Percentiles rank a stretch among this genome's conserved stretches.
Evolutionary conservation across 2,113 vertebrate species (phyloP).

Genomic region (Vicugna pacos): DNA sequence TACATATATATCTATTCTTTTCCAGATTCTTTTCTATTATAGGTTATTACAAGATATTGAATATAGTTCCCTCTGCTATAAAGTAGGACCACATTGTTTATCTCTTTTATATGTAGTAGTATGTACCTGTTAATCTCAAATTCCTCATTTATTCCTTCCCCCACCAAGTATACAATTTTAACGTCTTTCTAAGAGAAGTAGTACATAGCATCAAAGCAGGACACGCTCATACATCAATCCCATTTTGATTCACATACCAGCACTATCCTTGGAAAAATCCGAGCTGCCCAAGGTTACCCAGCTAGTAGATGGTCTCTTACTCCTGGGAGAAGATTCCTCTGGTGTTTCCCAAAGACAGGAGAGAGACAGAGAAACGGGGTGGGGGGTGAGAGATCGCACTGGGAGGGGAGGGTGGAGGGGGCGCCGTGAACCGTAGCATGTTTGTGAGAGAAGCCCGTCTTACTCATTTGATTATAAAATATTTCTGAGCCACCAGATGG

Average conservation of each 20-base stretch:
- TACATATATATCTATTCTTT: too few relatives aligned
- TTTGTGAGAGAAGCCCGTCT: not conserved
- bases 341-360: not conserved
- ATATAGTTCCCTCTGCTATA: too few relatives aligned
- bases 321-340: not conserved
- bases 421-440: rapidly evolving
- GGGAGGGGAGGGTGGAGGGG: not conserved
- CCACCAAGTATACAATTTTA: too few relatives aligned
- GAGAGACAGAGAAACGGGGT: not conserved
- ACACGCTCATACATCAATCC: not conserved
- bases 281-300: not conserved
- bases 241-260: rapidly evolving
- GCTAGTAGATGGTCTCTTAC: not conserved
- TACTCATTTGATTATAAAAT: constrained; percentile 75
- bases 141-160: too few relatives aligned
- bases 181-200: not conserved
- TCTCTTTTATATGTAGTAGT: too few relatives aligned
- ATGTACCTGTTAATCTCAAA: too few relatives aligned
- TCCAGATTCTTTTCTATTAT: too few relatives aligned
- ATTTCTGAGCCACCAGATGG: constrained; percentile 79
- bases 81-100: too few relatives aligned
- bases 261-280: too few relatives aligned
- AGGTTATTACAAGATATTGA: too few relatives aligned
- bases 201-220: rapidly evolving
- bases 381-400: rapidly evolving